A percentile compares a stretch with the other conserved stretches of the same genome.
Conservation (phyloP, 1,140 invertebrate species). For the Helicoverpa armigera region DNA sequence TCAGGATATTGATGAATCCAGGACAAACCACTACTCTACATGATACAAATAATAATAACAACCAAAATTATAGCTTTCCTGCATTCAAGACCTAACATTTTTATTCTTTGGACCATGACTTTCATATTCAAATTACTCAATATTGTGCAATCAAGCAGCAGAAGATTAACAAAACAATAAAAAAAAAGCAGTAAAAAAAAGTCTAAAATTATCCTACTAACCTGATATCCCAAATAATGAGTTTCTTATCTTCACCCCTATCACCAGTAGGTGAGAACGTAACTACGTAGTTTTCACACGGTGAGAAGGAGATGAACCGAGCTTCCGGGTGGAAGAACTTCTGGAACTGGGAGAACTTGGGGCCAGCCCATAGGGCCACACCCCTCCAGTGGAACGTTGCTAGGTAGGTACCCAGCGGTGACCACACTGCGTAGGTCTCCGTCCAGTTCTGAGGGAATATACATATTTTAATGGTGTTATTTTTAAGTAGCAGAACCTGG, state of each 20-base stretch:
- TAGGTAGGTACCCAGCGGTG: conserved; percentile 98
- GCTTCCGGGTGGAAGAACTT: conserved; percentile 97
- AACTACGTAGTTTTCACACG: conserved; percentile 98
- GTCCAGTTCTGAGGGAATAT: conserved; percentile 93
- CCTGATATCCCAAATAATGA: conserved; percentile 98
- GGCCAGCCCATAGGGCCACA: conserved; percentile 98
- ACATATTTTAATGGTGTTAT: not conserved
- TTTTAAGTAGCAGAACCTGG: too few relatives aligned
- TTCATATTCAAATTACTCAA: too few relatives aligned
- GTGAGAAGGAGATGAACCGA: conserved; percentile 99
- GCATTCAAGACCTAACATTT: too few relatives aligned
- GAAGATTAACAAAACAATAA: too few relatives aligned
- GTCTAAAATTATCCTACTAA: conserved; percentile 57
- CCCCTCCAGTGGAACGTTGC: conserved; percentile 98
- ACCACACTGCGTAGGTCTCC: conserved; percentile 98
- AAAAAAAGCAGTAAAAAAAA: not conserved
- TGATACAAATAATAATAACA: too few relatives aligned
- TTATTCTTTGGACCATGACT: too few relatives aligned
- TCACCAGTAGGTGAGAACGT: conserved; percentile 95
- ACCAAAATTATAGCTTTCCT: too few relatives aligned
- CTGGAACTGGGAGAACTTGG: conserved; percentile 96
- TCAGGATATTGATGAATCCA: too few relatives aligned
- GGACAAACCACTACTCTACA: too few relatives aligned
- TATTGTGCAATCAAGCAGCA: too few relatives aligned
- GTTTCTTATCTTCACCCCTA: conserved; percentile 89